Conservation (phyloP, 2,797 vertebrate genomes). For the Malurus leucopterus region DNA sequence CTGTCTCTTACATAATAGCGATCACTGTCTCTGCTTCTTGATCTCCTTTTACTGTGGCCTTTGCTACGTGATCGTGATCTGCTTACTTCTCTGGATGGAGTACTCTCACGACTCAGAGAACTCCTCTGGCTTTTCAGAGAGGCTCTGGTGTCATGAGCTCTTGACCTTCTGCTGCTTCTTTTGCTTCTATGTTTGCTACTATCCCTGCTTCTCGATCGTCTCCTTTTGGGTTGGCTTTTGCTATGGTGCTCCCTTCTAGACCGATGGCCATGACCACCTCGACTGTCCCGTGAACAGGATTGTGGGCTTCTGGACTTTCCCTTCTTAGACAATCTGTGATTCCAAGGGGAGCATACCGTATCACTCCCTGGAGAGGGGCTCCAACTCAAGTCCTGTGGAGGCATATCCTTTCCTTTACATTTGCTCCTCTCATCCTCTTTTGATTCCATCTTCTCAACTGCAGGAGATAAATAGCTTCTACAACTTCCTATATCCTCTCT, state of each 20-base stretch:
- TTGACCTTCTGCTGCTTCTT: constrained; percentile 64
- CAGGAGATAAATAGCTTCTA: constrained; percentile 22
- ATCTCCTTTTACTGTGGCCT: constrained; percentile 68
- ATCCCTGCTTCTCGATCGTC: constrained; percentile 73
- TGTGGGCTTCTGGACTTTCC: constrained; percentile 63
- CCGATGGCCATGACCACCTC: constrained; percentile 46
- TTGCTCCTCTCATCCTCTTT: constrained; percentile 54
- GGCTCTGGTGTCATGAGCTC: constrained; percentile 63
- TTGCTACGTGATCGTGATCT: constrained; percentile 76
- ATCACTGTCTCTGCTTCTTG: constrained; percentile 71
- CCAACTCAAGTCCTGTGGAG: constrained; percentile 32
- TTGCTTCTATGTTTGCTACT: constrained; percentile 56
- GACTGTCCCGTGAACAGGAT: constrained; percentile 51
- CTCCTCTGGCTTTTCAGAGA: constrained; percentile 71
- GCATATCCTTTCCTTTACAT: background rate
- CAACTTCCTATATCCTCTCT: constrained; percentile 55
- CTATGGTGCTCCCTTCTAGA: constrained; percentile 59
- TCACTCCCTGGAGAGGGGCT: constrained; percentile 51
- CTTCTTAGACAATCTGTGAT: constrained; percentile 38
- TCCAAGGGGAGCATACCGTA: constrained; percentile 50
- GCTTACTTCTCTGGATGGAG: constrained; percentile 64
- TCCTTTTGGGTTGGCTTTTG: constrained; percentile 60
- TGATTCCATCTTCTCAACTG: constrained; percentile 26
- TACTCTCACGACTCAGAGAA: constrained; percentile 73
- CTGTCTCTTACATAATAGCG: constrained; percentile 63